Evolutionary conservation across 2,797 vertebrate species (phyloP), one percentile per base, ranked within the genome.

Genomic region (Mormyrops boulengeri): DNA sequence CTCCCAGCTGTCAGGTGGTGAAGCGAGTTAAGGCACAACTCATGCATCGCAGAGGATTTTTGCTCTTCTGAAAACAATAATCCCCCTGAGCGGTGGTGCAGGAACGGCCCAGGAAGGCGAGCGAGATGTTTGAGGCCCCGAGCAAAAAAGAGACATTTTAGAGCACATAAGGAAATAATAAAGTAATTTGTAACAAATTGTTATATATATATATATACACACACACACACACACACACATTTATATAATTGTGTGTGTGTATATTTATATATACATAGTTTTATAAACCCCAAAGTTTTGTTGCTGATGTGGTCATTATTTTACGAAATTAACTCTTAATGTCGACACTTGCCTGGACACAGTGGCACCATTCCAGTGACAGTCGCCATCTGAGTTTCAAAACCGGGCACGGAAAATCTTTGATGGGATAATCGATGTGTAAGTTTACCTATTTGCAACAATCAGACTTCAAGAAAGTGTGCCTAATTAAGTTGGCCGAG

Each of bases 51-150:
- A 2, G 30, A 38, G 66, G 66, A 73, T 82, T 82, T 82, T 19
- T 44, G 38, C 77, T 82, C 77, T 82, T 82, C 77, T 82, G 77
- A 82, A 82, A 82, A 82, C 77, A 41, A 47, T 82, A 47, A 82
- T 82, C 41, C 38, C 66, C 77, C 77, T 47, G 41, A 47, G 77
- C 77, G 3, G 77, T 47, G 77, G 77, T 9, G 47, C 17, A 47
- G 77, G 41, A 82, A 82, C 2, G 19, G 77, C 17, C 77, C 38
- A 47, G 77, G 77, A 82, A 47, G 77, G 77, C 3, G 73, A 80
- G 19, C 5, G 73, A 41, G 73, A 80, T 44, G 73, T 47, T 80
- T 47, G 19, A 73, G 66, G 66, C 66, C 66, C 30, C 7, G 19
- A 80, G 73, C 73, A 41, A 80, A 80, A 80, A 47, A 47, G 73